Percentiles rank a stretch among this genome's conserved stretches.
Conservation (phyloP, 2,113 vertebrate species). For the Blennius ocellaris region DNA sequence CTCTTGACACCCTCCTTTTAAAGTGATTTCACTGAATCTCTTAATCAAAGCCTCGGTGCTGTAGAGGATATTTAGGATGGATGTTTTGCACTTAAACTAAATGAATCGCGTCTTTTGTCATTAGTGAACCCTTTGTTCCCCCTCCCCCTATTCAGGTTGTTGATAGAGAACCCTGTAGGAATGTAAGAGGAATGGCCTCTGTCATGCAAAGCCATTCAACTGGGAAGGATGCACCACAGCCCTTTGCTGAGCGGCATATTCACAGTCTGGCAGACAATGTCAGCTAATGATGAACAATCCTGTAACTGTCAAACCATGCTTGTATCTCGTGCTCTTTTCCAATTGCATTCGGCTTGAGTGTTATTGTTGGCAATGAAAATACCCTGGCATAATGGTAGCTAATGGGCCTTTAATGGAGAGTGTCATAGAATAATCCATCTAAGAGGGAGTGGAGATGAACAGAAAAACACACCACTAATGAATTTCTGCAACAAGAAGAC, state of each 20-base stretch:
- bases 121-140: conserved; percentile 48
- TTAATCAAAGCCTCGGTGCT: conserved; percentile 66
- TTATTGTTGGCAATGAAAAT: conserved; percentile 74
- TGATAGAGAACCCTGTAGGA: conserved; percentile 63
- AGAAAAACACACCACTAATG: conserved; percentile 59
- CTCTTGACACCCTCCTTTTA: conserved; percentile 57
- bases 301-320: conserved; percentile 64
- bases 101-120: conserved; percentile 70
- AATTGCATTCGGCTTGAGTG: conserved; percentile 50
- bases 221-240: conserved; percentile 46
- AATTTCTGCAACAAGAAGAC: conserved; percentile 59
- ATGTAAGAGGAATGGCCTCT: conserved; percentile 53
- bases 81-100: conserved; percentile 74
- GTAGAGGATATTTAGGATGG: conserved; percentile 63
- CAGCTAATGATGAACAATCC: conserved; percentile 74
- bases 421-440: conserved; percentile 74
- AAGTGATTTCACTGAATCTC: conserved; percentile 69
- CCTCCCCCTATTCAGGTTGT: conserved; percentile 43
- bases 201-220: conserved; percentile 64
- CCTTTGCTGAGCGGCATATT: conserved; percentile 62
- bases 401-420: conserved; percentile 78
- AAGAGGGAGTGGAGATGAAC: conserved; percentile 46
- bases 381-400: conserved; percentile 69
- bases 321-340: conserved; percentile 44
- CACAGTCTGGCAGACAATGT: conserved; percentile 67